These are phyloP conservation scores for Scleropages formosus DNA, from an alignment of 2,797 vertebrate species.

Conservation along the genomic window DNA sequence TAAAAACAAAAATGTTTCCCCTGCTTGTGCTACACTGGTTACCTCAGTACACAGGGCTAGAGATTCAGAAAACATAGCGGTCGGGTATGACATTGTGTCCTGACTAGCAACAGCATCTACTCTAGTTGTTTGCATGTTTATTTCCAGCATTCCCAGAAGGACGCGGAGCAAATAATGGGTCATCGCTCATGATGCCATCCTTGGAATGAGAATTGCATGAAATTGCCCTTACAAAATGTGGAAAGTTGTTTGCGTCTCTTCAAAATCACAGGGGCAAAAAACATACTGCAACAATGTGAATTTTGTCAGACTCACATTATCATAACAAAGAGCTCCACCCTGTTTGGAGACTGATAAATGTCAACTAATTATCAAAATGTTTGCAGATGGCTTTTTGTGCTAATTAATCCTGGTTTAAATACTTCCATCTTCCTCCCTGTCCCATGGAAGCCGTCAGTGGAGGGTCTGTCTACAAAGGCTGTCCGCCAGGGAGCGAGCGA, in stretches of 20 bases:
- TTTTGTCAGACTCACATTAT: not conserved
- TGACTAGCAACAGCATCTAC: not conserved
- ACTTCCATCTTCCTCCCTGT: not conserved
- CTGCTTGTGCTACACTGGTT: too few species aligned
- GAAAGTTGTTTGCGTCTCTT: not conserved
- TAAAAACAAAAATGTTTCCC: too few species aligned
- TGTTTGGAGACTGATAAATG: constrained; percentile 42
- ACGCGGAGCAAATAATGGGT: constrained; percentile 13
- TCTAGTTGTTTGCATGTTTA: not conserved
- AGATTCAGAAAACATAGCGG: not conserved
- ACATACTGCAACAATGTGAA: not conserved
- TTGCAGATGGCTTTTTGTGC: constrained; percentile 28
- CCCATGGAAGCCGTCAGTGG: not conserved
- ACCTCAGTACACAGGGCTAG: not conserved
- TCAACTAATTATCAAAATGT: constrained; percentile 47
- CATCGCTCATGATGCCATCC: not conserved
- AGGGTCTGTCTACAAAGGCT: not conserved
- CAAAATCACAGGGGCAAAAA: not conserved
- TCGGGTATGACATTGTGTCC: not conserved
- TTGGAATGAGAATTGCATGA: not conserved
- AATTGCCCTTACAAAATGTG: constrained; percentile 12
- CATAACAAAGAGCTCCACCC: constrained; percentile 45
- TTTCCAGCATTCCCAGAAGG: not conserved
- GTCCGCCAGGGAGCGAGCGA: not conserved
- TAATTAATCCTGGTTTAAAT: constrained; percentile 29